Evolutionary conservation across 2,113 vertebrate genomes (phyloP), one percentile per base, ranked within the genome.

Genomic region (Setophaga kirtlandii): DNA sequence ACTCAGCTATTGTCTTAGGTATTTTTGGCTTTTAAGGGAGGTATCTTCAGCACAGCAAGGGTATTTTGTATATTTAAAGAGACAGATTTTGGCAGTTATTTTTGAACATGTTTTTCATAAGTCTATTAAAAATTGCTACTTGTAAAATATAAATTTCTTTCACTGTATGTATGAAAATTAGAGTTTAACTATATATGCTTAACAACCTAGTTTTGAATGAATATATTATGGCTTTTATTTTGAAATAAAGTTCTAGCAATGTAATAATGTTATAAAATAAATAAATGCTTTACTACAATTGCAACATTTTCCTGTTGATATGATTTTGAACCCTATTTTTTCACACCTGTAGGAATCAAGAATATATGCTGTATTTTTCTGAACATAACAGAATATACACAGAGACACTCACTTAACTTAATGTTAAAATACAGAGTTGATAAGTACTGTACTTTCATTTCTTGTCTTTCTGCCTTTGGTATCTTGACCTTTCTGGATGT

Each of bases 31-130:
- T 97, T 91, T 95, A 80, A 96, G 84, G 89, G 93, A 93, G 76
- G 64, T 90, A 90, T 93, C 80, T 96, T 97, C 85, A 93, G 84
- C 39, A 44, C 76, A 96, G 70, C 75, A 89, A 94, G 79, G 46
- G 33, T 94, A 87, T 96, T 97, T 97, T 98, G 88, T 98, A 98
- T 95, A 97, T 98, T 97, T 97, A 96, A 97, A 97, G 96, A 96
- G 87, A 71, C 83, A 97, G 73, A 97, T 98, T 97, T 97, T 94
- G 95, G 62, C 82, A 96, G 81, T 96, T 98, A 98, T 98, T 98
- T 98, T 98, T 98, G 65, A 98, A 95, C 46, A 75, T 77, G 78
- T 88, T 97, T 97, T 97, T 96, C 86, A 91, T 93, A 95, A 81
- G 58, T 93, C 89, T 97, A 84, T 97, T 97, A 93, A 93, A 96